These are phyloP conservation scores for Helleia helle DNA, from an alignment of 2,888 invertebrate species.

Conservation along the genomic window DNA sequence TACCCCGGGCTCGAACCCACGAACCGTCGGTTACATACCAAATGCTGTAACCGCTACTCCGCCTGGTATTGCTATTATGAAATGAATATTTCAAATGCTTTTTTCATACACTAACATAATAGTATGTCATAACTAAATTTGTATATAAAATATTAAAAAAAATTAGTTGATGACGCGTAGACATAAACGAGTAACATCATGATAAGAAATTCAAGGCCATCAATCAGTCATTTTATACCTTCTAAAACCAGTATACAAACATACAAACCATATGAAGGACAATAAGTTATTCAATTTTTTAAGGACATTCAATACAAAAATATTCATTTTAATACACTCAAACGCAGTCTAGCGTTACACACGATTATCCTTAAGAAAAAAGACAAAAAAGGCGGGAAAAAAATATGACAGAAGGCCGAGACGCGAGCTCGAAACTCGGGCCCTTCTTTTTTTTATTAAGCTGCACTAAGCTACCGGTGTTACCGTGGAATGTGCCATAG, in stretches of 20 bases:
- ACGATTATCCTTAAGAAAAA: slow-evolving; percentile 47
- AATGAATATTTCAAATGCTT: slow-evolving; percentile 21
- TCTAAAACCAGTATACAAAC: too few species aligned
- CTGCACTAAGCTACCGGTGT: slow-evolving; percentile 68
- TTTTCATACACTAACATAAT: neutral
- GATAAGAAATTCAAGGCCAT: slow-evolving; percentile 21
- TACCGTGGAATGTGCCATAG: slow-evolving; percentile 69
- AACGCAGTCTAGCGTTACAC: slow-evolving; percentile 60
- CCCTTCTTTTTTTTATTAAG: slow-evolving; percentile 69
- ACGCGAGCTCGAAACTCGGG: slow-evolving; percentile 48
- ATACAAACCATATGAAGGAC: too few species aligned
- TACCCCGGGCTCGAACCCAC: slow-evolving; percentile 36
- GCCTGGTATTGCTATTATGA: slow-evolving; percentile 7
- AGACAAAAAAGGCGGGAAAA: slow-evolving; percentile 26
- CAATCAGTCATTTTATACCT: too few species aligned
- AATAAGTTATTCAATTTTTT: too few species aligned
- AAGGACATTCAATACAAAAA: too few species aligned
- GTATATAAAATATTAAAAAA: neutral
- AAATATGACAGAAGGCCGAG: slow-evolving; percentile 38
- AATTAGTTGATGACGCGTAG: neutral
- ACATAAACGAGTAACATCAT: slow-evolving; percentile 23
- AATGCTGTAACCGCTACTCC: slow-evolving; percentile 19
- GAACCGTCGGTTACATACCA: slow-evolving; percentile 16
- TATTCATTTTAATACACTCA: slow-evolving; percentile 52
- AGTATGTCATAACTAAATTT: neutral